phyloP scores from a whole-genome alignment of 2,797 vertebrate genomes.

The Apogon hyalosoma region DNA sequence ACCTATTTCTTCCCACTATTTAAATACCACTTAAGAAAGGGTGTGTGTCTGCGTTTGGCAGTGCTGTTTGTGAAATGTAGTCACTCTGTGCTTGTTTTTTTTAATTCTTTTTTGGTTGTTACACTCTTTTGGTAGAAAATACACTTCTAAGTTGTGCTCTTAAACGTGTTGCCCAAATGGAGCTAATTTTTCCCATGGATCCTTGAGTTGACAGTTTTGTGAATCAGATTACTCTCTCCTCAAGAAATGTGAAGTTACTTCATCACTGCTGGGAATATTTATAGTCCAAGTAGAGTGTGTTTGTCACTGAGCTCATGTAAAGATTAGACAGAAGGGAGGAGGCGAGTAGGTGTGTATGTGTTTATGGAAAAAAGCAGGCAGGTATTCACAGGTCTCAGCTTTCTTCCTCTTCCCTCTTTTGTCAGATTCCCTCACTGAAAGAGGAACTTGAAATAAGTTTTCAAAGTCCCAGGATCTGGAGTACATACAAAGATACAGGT shows the following conservation, averaged over 20 bases:
- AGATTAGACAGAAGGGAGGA: slow-evolving; percentile 39
- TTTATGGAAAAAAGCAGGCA: slow-evolving; percentile 27
- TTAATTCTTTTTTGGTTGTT: not conserved
- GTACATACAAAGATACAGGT: slow-evolving; percentile 9
- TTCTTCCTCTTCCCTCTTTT: slow-evolving; percentile 64
- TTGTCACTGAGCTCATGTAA: slow-evolving; percentile 22
- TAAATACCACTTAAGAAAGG: not conserved
- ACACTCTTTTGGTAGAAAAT: no score
- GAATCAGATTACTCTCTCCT: not conserved
- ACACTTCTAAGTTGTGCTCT: not conserved
- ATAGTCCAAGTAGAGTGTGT: not conserved
- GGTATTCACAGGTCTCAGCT: slow-evolving; percentile 58
- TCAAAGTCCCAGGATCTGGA: slow-evolving; percentile 1
- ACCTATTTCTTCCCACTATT: not conserved
- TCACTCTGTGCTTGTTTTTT: no score
- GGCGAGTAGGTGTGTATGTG: slow-evolving; percentile 4
- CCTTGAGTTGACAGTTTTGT: not conserved
- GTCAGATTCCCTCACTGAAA: slow-evolving; percentile 47
- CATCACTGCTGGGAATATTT: not conserved
- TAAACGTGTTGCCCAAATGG: not conserved
- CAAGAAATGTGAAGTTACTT: slow-evolving; percentile 22
- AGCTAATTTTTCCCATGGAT: not conserved
- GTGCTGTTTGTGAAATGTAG: not conserved
- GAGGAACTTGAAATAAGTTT: slow-evolving; percentile 29
- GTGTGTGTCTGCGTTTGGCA: not conserved